Evolutionary conservation across 2,113 vertebrate genomes (phyloP), one percentile per base, ranked within the genome.

Genomic region (Seriola quinqueradiata): DNA sequence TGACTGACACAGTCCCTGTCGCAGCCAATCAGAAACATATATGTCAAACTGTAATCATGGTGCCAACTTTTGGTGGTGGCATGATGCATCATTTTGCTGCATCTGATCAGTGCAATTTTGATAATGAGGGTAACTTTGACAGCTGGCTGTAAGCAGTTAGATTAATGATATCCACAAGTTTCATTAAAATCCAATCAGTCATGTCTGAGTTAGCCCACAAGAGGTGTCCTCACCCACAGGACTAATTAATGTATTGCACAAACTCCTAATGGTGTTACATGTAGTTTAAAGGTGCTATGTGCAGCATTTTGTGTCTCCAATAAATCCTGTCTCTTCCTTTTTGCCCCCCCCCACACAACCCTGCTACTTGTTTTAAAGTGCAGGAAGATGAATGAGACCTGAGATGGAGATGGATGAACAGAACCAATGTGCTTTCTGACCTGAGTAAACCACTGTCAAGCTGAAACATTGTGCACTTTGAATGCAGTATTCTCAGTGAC

Each of bases 101-200:
- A 64, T 69, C 55, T 38, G 50, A 82, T 82, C 58, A 25, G 60
- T 0, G 59, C 11, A 32, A 25, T 61, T 82, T 73, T 66, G 59
- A 81, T 64, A 72, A 75, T 42, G 68, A 52, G 25, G 46, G 60
- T 21, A 21, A 64, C 40, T 72, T 66, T 84, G 83, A 86, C 75
- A 73, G 80, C 69, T 34, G 59, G 75, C 65, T 60, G 34, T 34
- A 64, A 70, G 63, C n/a, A 48, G 52, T 36, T 28, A 61, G 75
- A 84, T 83, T 68, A 77, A 87, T 68, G 75, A 75, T 21, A 64
- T 64, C 36, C 16, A 71, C 80, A 57, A 6, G 67, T 87, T 79
- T 83, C 77, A 78, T 89, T 84, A 87, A 87, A 91, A 77, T 71
- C 76, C 66, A 82, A 89, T 90, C 83, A 82, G 85, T 89, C 80